Conservation (phyloP, 2,113 vertebrate genomes). For the Tringa solitaria region DNA sequence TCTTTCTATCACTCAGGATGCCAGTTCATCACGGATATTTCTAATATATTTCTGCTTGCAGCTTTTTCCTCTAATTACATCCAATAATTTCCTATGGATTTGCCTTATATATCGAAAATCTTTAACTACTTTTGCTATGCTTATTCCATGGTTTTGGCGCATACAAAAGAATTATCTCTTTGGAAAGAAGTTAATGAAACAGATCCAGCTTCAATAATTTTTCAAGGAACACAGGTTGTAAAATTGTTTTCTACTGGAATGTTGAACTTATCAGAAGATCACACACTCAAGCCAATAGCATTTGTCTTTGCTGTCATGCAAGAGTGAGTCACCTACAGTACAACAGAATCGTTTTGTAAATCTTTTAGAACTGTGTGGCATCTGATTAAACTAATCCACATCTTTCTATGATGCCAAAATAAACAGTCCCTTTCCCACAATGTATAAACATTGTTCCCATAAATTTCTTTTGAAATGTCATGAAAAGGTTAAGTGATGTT, state of each 20-base stretch:
- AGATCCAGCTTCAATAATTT: slow-evolving; percentile 35
- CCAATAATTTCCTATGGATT: slow-evolving; percentile 1
- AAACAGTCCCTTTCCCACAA: slow-evolving; percentile 60
- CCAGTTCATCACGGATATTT: background rate
- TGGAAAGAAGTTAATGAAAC: slow-evolving; percentile 47
- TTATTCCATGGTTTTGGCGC: background rate
- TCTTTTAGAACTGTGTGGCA: slow-evolving; percentile 39
- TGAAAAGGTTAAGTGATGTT: slow-evolving; percentile 41
- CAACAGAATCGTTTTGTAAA: slow-evolving; percentile 30
- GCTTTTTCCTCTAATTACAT: background rate
- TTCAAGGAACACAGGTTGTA: slow-evolving; percentile 23
- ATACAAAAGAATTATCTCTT: slow-evolving; percentile 34
- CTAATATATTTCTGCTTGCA: background rate
- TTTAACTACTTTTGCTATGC: background rate
- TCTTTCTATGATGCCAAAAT: slow-evolving; percentile 65
- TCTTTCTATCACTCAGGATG: background rate
- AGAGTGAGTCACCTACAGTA: slow-evolving; percentile 46
- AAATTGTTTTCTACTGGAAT: slow-evolving; percentile 40
- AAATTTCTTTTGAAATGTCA: slow-evolving; percentile 51
- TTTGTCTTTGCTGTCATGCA: slow-evolving; percentile 30
- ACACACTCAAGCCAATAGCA: slow-evolving; percentile 9
- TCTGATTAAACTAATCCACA: slow-evolving; percentile 59
- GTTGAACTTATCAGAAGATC: slow-evolving; percentile 39
- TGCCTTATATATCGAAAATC: background rate
- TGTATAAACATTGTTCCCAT: slow-evolving; percentile 25